Percentiles rank a stretch among this genome's conserved stretches.
phyloP scores from a whole-genome alignment of 2,797 vertebrate species.

The Malurus leucopterus region DNA sequence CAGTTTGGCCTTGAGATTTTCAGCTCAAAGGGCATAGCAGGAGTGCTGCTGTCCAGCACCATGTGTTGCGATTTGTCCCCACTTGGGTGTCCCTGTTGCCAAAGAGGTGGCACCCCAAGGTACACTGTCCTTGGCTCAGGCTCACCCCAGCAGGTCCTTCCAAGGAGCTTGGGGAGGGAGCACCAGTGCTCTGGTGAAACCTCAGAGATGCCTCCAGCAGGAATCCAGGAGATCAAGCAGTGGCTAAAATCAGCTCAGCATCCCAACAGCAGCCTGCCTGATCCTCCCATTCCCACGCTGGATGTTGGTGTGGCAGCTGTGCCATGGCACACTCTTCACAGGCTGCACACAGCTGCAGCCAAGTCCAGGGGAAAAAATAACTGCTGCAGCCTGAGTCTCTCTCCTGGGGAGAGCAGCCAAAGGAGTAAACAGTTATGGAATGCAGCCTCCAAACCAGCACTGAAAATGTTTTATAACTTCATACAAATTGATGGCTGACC shows the following conservation, averaged over 20 bases:
- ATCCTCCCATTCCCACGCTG: neutral
- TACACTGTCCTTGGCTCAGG: neutral
- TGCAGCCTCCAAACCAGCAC: neutral
- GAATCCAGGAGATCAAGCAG: neutral
- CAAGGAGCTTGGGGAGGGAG: neutral
- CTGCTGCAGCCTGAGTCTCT: neutral
- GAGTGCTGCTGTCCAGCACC: neutral
- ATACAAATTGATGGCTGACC: neutral
- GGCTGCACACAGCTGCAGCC: neutral
- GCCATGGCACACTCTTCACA: rapidly evolving
- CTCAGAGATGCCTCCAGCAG: neutral
- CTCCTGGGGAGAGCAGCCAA: neutral
- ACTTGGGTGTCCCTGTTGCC: neutral
- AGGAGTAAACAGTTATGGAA: neutral
- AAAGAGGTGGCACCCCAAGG: neutral
- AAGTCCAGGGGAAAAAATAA: neutral
- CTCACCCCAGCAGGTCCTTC: neutral
- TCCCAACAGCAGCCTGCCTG: neutral
- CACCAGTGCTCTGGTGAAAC: neutral
- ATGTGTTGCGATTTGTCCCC: neutral
- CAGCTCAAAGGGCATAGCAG: neutral
- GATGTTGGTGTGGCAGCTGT: neutral
- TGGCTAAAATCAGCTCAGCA: neutral
- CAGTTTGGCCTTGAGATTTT: neutral
- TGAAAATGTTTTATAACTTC: neutral